Evolutionary conservation across 1,140 invertebrate genomes (phyloP).

Genomic region (Sitodiplosis mosellana): DNA sequence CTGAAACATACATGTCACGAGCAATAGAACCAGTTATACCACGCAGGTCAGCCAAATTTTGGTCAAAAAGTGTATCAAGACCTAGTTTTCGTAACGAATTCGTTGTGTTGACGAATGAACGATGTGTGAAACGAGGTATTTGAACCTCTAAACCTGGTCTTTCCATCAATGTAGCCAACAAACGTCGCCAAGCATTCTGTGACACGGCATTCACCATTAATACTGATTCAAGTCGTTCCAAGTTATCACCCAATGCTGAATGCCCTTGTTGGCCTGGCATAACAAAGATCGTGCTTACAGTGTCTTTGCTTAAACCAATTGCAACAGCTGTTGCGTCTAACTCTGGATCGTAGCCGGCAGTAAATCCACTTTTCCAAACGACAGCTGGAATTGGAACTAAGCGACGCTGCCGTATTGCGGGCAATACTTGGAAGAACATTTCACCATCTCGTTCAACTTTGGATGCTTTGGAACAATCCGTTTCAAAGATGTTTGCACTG

Average conservation of each 20-base stretch:
- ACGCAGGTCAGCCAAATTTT: constrained; percentile 51
- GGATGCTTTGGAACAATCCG: constrained; percentile 50
- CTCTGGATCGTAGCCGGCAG: constrained; percentile 63
- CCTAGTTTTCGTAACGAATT: constrained; percentile 58
- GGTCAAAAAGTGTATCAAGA: constrained; percentile 52
- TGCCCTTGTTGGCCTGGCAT: constrained; percentile 61
- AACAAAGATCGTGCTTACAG: constrained; percentile 56
- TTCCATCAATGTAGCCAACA: constrained; percentile 50
- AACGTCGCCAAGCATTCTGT: constrained; percentile 49
- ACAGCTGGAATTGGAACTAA: constrained; percentile 64
- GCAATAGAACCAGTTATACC: constrained; percentile 53
- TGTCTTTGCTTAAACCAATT: constrained; percentile 44
- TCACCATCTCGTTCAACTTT: constrained; percentile 57
- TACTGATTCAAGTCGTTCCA: constrained; percentile 48
- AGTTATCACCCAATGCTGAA: constrained; percentile 51
- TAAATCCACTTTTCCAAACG: constrained; percentile 50
- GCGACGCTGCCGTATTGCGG: constrained; percentile 53
- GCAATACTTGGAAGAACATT: constrained; percentile 65
- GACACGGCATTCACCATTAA: constrained; percentile 42
- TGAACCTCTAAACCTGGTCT: constrained; percentile 56
- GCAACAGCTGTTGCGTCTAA: constrained; percentile 64
- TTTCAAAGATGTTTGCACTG: constrained; percentile 59
- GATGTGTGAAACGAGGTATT: constrained; percentile 63
- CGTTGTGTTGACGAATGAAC: constrained; percentile 59
- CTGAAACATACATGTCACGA: constrained; percentile 55